phyloP scores from a whole-genome alignment of 1,140 invertebrate genomes.

The Drosophila tsacasi region DNA sequence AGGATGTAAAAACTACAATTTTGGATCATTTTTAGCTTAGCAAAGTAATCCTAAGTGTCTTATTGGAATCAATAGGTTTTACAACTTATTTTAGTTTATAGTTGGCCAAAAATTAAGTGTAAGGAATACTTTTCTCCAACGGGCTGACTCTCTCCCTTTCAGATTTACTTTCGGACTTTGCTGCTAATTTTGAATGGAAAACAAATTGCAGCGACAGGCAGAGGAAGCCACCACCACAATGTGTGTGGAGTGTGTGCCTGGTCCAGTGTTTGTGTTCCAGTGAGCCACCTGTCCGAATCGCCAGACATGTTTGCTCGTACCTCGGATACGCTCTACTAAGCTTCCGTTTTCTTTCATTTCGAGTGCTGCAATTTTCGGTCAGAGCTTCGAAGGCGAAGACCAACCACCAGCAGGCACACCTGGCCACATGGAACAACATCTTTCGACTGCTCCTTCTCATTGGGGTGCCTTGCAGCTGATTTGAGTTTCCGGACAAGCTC shows the following conservation, averaged over 20 bases:
- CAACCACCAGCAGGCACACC: conserved; percentile 21
- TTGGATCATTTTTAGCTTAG: no score
- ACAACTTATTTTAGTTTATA: background rate
- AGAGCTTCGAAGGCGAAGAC: conserved; percentile 41
- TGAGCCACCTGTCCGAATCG: conserved; percentile 57
- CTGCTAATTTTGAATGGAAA: conserved; percentile 46
- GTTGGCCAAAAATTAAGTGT: conserved; percentile 19
- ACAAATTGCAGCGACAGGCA: conserved; percentile 56
- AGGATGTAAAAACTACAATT: background rate
- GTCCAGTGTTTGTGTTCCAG: conserved; percentile 57
- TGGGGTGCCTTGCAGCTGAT: conserved; percentile 41
- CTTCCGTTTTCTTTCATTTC: conserved; percentile 66
- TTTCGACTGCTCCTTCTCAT: conserved; percentile 6
- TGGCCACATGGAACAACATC: conserved; percentile 57
- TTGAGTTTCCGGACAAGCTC: conserved; percentile 70
- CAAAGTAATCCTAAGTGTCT: no score
- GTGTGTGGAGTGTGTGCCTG: conserved; percentile 11
- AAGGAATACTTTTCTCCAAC: conserved; percentile 9
- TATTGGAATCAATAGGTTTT: background rate
- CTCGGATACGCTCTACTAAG: conserved; percentile 79
- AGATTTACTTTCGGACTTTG: conserved; percentile 36
- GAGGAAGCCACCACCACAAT: conserved; percentile 48
- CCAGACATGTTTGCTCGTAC: conserved; percentile 65
- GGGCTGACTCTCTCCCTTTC: conserved; percentile 52
- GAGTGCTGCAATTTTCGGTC: conserved; percentile 56